Conservation (phyloP, 2,113 vertebrate genomes). For the Microcebus jonahi region DNA sequence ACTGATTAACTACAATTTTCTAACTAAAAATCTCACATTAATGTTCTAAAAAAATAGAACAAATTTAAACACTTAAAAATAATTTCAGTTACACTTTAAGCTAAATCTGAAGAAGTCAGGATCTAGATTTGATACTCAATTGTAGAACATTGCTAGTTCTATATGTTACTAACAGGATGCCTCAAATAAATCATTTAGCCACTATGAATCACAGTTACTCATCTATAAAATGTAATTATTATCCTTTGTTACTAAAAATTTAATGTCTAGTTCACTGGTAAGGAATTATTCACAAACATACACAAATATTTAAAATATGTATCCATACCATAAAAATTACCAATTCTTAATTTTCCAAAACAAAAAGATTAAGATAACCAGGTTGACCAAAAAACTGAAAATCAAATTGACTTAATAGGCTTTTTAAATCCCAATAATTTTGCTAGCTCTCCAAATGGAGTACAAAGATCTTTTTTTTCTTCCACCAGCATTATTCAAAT, state of each 20-base stretch:
- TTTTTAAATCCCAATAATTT: conserved; percentile 12
- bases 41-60: background rate
- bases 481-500: background rate
- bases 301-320: background rate
- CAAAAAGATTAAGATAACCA: background rate
- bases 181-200: background rate
- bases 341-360: conserved; percentile 28
- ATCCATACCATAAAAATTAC: background rate
- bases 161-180: background rate
- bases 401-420: background rate
- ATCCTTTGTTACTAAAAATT: background rate
- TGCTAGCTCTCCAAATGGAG: background rate
- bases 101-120: background rate
- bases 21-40: background rate
- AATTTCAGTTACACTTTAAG: conserved; percentile 8
- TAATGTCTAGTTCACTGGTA: background rate
- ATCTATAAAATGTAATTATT: background rate
- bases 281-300: background rate
- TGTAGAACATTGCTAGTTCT: background rate
- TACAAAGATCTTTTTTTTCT: background rate
- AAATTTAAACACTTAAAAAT: background rate
- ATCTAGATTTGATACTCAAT: background rate
- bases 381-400: conserved; percentile 8
- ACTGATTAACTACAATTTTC: background rate
- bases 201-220: background rate